A percentile compares a stretch with the other conserved stretches of the same genome.
Conservation (phyloP, 2,113 vertebrate species). For the Callospermophilus lateralis region DNA sequence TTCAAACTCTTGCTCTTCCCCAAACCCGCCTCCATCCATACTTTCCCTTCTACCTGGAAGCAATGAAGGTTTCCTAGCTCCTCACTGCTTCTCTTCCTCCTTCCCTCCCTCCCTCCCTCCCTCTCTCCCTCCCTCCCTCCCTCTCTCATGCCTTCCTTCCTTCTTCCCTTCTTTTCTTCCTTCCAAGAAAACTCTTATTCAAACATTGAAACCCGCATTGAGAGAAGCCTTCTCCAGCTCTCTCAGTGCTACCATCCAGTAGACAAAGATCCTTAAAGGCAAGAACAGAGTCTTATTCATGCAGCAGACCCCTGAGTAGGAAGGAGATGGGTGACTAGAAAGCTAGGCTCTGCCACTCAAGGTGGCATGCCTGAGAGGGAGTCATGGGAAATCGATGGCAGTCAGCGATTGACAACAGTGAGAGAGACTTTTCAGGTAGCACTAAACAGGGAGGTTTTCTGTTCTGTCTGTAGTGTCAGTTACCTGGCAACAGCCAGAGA, state of each 20-base stretch:
- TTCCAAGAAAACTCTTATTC: not conserved
- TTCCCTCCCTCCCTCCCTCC: rapidly evolving
- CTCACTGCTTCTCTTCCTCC: rapidly evolving
- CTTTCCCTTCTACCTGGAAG: not conserved
- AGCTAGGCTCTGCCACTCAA: not conserved
- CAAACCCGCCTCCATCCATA: not conserved
- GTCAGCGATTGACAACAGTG: not conserved
- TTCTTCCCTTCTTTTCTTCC: too few relatives aligned
- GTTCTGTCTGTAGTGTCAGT: not conserved
- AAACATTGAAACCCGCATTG: not conserved
- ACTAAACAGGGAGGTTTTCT: not conserved
- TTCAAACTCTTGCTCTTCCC: not conserved
- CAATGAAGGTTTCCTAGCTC: not conserved
- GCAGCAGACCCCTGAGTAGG: too few relatives aligned
- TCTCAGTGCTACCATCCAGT: too few relatives aligned
- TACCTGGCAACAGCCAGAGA: not conserved
- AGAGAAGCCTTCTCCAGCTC: not conserved
- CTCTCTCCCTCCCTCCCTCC: rapidly evolving
- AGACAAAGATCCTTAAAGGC: not conserved
- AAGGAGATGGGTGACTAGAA: not conserved
- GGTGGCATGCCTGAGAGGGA: not conserved
- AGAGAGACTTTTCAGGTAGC: not conserved
- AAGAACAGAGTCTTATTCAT: not conserved
- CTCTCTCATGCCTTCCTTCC: rapidly evolving
- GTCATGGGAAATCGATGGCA: not conserved